Base-by-base conservation (phyloP, 2,797 vertebrate genomes). In the Champsocephalus esox region DNA sequence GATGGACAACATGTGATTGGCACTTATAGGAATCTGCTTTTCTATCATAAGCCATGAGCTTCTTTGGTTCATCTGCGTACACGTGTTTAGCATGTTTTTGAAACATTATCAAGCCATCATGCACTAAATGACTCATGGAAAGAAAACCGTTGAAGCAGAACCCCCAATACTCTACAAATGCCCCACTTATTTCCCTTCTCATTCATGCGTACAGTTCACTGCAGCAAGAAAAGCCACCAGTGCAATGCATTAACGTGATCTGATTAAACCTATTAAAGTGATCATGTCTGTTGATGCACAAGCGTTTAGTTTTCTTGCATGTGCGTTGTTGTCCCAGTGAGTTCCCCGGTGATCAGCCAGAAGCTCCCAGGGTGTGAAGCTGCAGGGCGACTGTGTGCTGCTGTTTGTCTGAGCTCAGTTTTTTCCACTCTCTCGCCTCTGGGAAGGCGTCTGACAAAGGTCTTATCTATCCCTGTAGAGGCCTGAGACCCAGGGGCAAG, bases 351-450 rank as follows among this genome's bases (percentile, higher is more conserved):
- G 91, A 89, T 84, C 57, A 79, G 82, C 46, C 49, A 70, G 50
- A 46, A 46, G 64, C 81, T 82, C 77, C 50, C 32, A 7, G 48
- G 71, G 70, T 55, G 61, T 61, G 48, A 55, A 71, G 59, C 73
- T 79, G 69, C 67, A 56, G 50, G 7, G 64, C 19, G 61, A 14
- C 70, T 54, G 48, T 54, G 54, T 56, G 70, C 51, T 51, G 44
- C 75, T 28, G 51, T 3, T 49, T 83, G 55, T 84, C 70, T 86
- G 52, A 67, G 41, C 73, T 81, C 59, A 44, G 74, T 84, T 88
- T 71, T 88, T 94, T 92, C 93, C 93, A 92, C 85, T 38, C 52
- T 63, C 58, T 83, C 57, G 75, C 89, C 90, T 92, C 79, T 82
- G 91, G 90, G 87, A 92, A 79, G 68, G 57, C 57, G 43, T 61